Conservation (phyloP, 2,113 vertebrate species). For the Crotalus horridus region DNA sequence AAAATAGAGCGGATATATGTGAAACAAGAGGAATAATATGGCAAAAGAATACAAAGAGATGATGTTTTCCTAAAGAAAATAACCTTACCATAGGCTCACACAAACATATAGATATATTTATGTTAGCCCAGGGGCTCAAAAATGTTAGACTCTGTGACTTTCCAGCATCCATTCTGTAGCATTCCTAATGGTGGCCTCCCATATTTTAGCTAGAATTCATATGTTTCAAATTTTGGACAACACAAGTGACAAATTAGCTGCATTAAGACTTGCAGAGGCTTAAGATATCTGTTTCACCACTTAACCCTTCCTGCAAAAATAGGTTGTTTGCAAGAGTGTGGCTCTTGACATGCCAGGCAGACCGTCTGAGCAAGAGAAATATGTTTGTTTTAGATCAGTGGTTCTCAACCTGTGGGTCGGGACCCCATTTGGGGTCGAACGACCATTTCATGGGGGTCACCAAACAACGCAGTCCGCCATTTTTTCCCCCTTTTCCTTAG, state of each 20-base stretch:
- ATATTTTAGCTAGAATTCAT: background rate
- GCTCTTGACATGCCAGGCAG: background rate
- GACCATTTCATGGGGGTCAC: no score
- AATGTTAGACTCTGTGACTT: background rate
- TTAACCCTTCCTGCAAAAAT: background rate
- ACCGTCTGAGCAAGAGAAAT: background rate
- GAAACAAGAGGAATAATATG: background rate
- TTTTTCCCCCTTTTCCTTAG: no score
- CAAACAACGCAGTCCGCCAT: no score
- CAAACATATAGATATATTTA: background rate
- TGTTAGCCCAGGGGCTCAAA: background rate
- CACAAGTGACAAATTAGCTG: background rate
- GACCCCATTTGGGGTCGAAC: no score
- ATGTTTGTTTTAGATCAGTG: background rate
- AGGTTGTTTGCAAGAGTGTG: background rate
- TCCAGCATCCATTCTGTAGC: background rate
- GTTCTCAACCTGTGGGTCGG: no score
- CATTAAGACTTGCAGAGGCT: background rate
- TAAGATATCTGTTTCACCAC: background rate
- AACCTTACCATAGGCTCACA: background rate
- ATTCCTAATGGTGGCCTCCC: background rate
- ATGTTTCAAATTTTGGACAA: background rate
- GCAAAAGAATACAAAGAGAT: background rate
- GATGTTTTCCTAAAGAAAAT: background rate
- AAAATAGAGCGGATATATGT: background rate